Base-by-base conservation (phyloP, 92 coral and sea anemone genomes). In the Umimayanthus kanabou region DNA sequence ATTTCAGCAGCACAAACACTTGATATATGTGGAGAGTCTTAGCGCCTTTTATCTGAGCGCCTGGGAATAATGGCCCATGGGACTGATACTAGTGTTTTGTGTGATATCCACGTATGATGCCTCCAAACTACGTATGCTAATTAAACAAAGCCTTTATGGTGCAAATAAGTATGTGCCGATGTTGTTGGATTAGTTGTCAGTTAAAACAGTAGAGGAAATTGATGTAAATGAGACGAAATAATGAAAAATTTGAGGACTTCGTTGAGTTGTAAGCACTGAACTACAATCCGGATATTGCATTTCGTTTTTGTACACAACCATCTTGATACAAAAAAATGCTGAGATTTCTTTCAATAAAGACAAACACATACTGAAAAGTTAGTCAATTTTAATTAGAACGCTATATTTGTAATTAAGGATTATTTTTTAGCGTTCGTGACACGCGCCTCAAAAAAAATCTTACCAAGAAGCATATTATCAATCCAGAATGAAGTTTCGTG, bases 251-350 rank as follows among this genome's bases (percentile, higher is more conserved):
- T 18, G 40, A 72, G 40, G 76, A 72, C 76, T 29, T 72, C 42
- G n/a, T 72, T 28, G 39, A 72, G 76, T 72, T 72, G 76, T 72
- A 72, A 72, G 23, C 76, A 72, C 76, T 72, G 40, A 72, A 72
- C 76, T 72, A 33, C 76, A 72, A 11, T 28, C 76, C 76, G 76
- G 76, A 72, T 72, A 28, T 72, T 72, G 42, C 75, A 28, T 72
- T 72, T 72, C 42, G 29, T 4, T 72, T 25, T 29, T 72, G 37
- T 33, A 11, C 22, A 72, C 76, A 72, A 72, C 42, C 76, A 42
- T 33, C 40, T 15, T 72, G 76, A 72, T 72, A 72, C 76, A 72
- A 28, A 28, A 25, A 33, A 11, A 2, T 11, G 29, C 9, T 42
- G 5, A 9, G 40, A 4, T 57, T 70, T 70, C 6, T 10, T 28